Percentiles rank a stretch among this genome's conserved stretches.
Conservation (phyloP, 2,113 vertebrate genomes). For the Elephantulus edwardii region DNA sequence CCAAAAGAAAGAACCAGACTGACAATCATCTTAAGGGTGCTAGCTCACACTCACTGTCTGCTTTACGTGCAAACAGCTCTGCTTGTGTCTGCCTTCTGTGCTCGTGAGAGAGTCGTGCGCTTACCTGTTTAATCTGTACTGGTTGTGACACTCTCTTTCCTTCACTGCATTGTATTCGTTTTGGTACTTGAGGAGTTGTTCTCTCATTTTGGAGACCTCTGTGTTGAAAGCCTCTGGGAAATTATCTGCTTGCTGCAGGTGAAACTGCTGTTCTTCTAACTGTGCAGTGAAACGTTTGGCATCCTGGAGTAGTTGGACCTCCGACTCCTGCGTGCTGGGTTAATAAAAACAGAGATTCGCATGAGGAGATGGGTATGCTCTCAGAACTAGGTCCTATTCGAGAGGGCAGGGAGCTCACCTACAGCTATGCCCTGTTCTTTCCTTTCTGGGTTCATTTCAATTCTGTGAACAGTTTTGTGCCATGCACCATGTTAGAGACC, state of each 20-base stretch:
- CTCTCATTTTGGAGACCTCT: conserved; percentile 84
- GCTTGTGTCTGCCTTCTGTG: neutral
- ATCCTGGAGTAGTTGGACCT: conserved; percentile 88
- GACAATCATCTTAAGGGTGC: too few relatives aligned
- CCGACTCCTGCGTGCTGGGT: conserved; percentile 89
- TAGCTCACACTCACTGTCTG: neutral
- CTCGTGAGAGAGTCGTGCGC: neutral
- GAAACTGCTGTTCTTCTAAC: conserved; percentile 84
- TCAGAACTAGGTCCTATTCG: neutral
- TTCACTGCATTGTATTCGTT: conserved; percentile 83
- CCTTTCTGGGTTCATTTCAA: neutral
- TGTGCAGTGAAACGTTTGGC: conserved; percentile 84
- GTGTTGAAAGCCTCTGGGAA: conserved; percentile 83
- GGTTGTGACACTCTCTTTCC: conserved; percentile 82
- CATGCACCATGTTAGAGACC: neutral
- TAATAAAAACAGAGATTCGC: conserved; percentile 19
- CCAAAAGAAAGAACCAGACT: neutral
- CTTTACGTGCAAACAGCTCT: neutral
- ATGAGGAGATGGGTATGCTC: neutral
- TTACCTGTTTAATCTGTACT: conserved; percentile 86
- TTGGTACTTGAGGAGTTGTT: conserved; percentile 86
- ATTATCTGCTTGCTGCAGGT: conserved; percentile 84
- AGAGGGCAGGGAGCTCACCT: neutral
- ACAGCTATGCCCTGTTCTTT: neutral
- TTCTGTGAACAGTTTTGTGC: neutral